Evolutionary conservation across 2,113 vertebrate genomes (phyloP).

Genomic region (Leucoraja erinaceus): DNA sequence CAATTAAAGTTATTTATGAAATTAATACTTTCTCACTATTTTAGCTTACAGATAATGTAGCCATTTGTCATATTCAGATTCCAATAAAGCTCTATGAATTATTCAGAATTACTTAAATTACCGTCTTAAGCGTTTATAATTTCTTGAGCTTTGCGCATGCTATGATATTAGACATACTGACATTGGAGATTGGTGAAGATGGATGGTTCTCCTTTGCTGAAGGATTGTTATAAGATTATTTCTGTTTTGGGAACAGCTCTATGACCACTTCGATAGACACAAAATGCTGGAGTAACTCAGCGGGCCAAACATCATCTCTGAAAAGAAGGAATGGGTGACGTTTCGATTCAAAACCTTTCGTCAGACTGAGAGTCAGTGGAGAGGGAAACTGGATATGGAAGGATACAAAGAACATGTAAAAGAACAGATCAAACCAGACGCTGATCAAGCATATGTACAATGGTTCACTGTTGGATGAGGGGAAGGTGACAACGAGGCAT

Average conservation of each 20-base stretch:
- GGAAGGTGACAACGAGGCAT: too few species aligned
- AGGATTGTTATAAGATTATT: not conserved
- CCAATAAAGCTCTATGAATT: conserved; percentile 9
- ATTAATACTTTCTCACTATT: not conserved
- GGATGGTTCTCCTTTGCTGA: too few species aligned
- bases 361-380: too few species aligned
- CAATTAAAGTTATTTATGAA: not conserved
- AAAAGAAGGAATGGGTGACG: too few species aligned
- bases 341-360: too few species aligned
- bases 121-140: not conserved
- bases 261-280: not conserved
- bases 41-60: not conserved
- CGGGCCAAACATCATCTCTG: too few species aligned
- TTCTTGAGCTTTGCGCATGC: not conserved
- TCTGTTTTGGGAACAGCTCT: not conserved
- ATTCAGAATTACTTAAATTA: conserved; percentile 19
- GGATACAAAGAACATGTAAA: too few species aligned
- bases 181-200: not conserved
- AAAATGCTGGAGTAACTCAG: too few species aligned
- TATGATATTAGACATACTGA: not conserved
- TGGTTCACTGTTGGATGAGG: too few species aligned
- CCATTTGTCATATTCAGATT: conserved; percentile 32
- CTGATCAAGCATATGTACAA: too few species aligned
- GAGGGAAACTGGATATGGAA: too few species aligned
- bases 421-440: too few species aligned